Percentiles rank a stretch among this genome's conserved stretches.
phyloP scores from a whole-genome alignment of 2,888 invertebrate genomes.

The Drosophila barbarae region DNA sequence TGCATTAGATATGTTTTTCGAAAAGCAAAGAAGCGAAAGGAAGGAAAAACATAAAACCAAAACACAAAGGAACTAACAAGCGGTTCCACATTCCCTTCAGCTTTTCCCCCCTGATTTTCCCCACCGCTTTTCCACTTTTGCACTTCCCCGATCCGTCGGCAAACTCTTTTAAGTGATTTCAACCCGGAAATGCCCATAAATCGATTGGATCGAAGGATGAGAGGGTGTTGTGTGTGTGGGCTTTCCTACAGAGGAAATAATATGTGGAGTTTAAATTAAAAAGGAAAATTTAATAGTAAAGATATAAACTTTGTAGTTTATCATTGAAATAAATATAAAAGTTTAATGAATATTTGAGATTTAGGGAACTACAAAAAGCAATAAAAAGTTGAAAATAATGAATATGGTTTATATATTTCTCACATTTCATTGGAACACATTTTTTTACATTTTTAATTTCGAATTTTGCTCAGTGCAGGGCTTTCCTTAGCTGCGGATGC shows the following conservation, averaged over 20 bases:
- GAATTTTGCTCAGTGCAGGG: background rate
- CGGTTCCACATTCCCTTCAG: conserved; percentile 18
- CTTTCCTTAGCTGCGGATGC: conserved; percentile 40
- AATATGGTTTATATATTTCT: background rate
- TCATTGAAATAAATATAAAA: background rate
- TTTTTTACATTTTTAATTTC: background rate
- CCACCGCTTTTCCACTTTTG: background rate
- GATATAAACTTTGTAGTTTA: no score
- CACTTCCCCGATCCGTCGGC: conserved; percentile 15
- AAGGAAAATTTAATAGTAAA: no score
- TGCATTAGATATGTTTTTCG: conserved; percentile 38
- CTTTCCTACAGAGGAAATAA: conserved; percentile 9
- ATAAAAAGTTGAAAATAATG: background rate
- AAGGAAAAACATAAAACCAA: conserved; percentile 42
- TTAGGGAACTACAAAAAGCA: background rate
- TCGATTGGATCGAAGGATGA: conserved; percentile 48
- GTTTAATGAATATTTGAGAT: background rate
- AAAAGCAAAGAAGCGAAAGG: conserved; percentile 13
- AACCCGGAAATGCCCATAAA: conserved; percentile 73
- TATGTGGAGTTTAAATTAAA: background rate
- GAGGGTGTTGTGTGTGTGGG: conserved; percentile 13
- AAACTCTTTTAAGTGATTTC: conserved; percentile 69
- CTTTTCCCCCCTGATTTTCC: background rate
- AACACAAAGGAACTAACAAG: conserved; percentile 66
- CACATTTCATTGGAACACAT: background rate